Evolutionary conservation across 2,888 invertebrate species (phyloP).

Genomic region (Meiosimyza platycephala): DNA sequence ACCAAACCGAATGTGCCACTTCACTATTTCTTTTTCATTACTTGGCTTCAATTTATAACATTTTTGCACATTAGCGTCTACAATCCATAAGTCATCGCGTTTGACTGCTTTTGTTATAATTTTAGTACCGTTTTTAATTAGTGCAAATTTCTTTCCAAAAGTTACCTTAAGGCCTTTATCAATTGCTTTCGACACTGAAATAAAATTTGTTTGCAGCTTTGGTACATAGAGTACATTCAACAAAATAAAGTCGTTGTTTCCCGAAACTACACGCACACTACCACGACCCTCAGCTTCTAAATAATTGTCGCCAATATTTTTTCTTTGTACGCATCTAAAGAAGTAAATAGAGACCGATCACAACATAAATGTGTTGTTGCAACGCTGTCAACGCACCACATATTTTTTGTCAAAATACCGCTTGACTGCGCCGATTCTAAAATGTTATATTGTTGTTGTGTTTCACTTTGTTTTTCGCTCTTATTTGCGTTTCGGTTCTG

Average conservation of each 20-base stretch:
- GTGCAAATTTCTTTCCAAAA: background rate
- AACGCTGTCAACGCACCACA: conserved; percentile 32
- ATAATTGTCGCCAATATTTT: conserved; percentile 36
- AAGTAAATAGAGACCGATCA: conserved; percentile 21
- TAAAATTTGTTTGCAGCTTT: conserved; percentile 32
- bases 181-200: conserved; percentile 32
- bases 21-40: background rate
- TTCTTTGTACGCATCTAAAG: conserved; percentile 27
- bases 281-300: conserved; percentile 36
- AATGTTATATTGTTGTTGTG: too few relatives aligned
- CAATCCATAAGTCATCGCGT: too few relatives aligned
- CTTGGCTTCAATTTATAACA: background rate
- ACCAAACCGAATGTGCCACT: conserved; percentile 16
- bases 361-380: conserved; percentile 42
- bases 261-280: conserved; percentile 23
- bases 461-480: too few relatives aligned
- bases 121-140: too few relatives aligned
- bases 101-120: background rate
- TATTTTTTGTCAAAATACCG: background rate
- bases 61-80: too few relatives aligned
- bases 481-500: too few relatives aligned
- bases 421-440: too few relatives aligned
- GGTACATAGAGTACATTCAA: too few relatives aligned
- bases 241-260: too few relatives aligned
- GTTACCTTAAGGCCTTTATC: conserved; percentile 33